phyloP scores from a whole-genome alignment of 2,888 invertebrate genomes.

The Mythimna loreyi region DNA sequence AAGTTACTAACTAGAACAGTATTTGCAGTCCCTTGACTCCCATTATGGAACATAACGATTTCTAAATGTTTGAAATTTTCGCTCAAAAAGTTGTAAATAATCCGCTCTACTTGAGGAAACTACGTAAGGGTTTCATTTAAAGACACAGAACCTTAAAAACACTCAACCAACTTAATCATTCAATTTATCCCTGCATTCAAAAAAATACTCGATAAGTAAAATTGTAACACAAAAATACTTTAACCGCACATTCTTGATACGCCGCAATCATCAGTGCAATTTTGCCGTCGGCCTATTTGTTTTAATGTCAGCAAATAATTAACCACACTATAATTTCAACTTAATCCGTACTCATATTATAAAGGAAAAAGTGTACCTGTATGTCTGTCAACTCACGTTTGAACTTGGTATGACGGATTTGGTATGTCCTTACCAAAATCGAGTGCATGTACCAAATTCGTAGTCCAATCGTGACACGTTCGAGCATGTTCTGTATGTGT shows the following conservation, averaged over 20 bases:
- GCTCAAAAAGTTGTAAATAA: neutral
- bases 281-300: constrained; percentile 58
- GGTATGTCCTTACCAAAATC: no score
- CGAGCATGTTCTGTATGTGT: no score
- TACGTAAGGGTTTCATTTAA: neutral
- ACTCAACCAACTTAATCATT: constrained; percentile 35
- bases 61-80: no score
- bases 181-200: constrained; percentile 31
- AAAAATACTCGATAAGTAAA: constrained; percentile 47
- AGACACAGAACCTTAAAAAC: neutral
- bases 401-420: no score
- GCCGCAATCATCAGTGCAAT: constrained; percentile 62
- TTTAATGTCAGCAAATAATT: constrained; percentile 67
- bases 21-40: neutral
- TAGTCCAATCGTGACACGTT: no score
- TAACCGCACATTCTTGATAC: constrained; percentile 53
- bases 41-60: neutral
- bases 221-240: constrained; percentile 49
- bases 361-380: neutral
- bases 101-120: neutral
- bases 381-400: neutral
- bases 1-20: no score
- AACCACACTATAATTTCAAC: constrained; percentile 58
- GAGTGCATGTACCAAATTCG: no score
- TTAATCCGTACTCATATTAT: constrained; percentile 27